Evolutionary conservation across 2,888 invertebrate species (phyloP), one percentile per base, ranked within the genome.

Genomic region (Cerceris rybyensis): DNA sequence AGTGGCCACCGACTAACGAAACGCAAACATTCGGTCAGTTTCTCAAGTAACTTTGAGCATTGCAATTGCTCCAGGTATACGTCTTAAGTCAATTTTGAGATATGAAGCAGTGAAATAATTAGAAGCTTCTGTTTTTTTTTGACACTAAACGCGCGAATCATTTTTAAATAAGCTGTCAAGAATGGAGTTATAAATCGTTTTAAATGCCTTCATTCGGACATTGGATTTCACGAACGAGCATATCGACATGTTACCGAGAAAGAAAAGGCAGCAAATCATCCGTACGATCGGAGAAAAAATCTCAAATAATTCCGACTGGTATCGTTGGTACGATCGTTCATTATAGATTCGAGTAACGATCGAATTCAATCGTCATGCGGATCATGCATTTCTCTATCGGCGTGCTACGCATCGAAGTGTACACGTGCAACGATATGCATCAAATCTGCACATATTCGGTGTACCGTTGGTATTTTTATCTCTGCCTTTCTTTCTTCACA

Each of bases 391-490:
- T 50, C 8, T 46, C 71, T 68, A 68, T 68, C 57, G 64, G 70
- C 74, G 79, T 68, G 81, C 75, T 79, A 79, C 54, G 81, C 73
- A 75, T 78, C 72, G 49, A 72, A 64, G 72, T 54, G 66, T 70
- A 63, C 50, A 41, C 43, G 14, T 66, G 75, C 74, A 75, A 17
- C 64, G 78, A 75, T 71, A 68, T 59, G 71, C 63, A 42, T 54
- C 41, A 60, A 69, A 69, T 68, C 57, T 43, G 17, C 55, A 42
- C 60, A 43, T 14, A 9, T 14, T 49, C 8, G 41, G 49, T 42
- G 54, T 41, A 61, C 43, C 63, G 41, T 9, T 46, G 41, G 46
- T 52, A 50, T 42, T 66, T 66, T 42, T 54, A 46, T 70, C 65
- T 50, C n/a, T 28, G 9, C 43, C 54, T 28, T 17, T 72, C 28